Base-by-base conservation (phyloP, 2,113 vertebrate species). In the Corydoras maculifer region DNA sequence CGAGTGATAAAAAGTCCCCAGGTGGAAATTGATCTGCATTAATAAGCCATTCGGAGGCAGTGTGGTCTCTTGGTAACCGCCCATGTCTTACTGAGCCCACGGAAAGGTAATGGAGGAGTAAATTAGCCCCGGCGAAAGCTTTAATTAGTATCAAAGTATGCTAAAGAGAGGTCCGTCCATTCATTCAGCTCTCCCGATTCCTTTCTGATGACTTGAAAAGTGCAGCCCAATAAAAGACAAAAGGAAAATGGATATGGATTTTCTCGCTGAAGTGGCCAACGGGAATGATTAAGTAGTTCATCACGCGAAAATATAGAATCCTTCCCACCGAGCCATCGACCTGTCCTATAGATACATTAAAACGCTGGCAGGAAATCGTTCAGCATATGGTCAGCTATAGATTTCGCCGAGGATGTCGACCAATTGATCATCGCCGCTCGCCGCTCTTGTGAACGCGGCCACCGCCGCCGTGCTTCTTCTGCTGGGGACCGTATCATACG, bases 341-440 rank as follows among this genome's bases (percentile, higher is more conserved):
- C 82, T 82, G 55, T 79, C 76, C 84, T 79, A 85, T 84, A 77
- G 79, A 88, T 89, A 89, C 86, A 89, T 84, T 85, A 86, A 85
- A 91, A 86, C 14, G 67, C 68, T 78, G 83, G 83, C 88, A 89
- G 88, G 77, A 88, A 90, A 90, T 91, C 90, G 73, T 88, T 91
- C 76, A 64, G 80, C 80, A 80, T 85, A 87, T 74, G 81, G 75
- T 79, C 48, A 76, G 77, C 76, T 85, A 86, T 86, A 77, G 87
- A 88, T 82, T 66, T 79, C 76, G 82, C 73, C 69, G 75, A 43
- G 79, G 76, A 75, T 78, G 61, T 68, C 25, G 29, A 75, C 79
- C 75, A 2, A 89, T 86, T 87, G 85, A 87, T 87, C 83, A 82
- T 78, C 64, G 65, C 74, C 70, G 79, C 68, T 82, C 72, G 18